Conservation (phyloP, 2,888 invertebrate species). For the Scaptomyza caliginosa region DNA sequence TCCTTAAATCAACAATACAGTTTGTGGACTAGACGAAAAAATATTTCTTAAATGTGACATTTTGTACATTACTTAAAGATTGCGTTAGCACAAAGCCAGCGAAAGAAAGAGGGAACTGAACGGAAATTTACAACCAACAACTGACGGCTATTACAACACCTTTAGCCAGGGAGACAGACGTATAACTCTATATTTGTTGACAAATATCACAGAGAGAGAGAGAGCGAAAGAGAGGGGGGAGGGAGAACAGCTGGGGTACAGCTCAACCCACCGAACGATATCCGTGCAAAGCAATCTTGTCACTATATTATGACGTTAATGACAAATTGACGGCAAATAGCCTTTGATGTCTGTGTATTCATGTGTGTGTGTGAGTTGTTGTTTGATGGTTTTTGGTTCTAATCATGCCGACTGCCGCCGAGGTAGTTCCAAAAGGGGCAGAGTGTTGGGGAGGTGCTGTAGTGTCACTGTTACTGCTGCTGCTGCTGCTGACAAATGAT, state of each 20-base stretch:
- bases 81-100: slow-evolving; percentile 17
- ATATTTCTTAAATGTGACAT: slow-evolving; percentile 65
- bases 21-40: slow-evolving; percentile 41
- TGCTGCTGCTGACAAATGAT: slow-evolving; percentile 71
- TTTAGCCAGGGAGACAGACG: slow-evolving; percentile 62
- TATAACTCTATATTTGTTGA: slow-evolving; percentile 72
- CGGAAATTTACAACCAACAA: slow-evolving; percentile 71
- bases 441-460: slow-evolving; percentile 1
- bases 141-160: slow-evolving; percentile 70
- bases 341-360: slow-evolving; percentile 77
- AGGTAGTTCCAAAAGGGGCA: slow-evolving; percentile 51
- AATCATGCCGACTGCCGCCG: slow-evolving; percentile 82
- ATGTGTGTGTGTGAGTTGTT: slow-evolving; percentile 34
- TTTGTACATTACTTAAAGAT: slow-evolving; percentile 50
- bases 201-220: slow-evolving; percentile 47
- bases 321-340: slow-evolving; percentile 83
- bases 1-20: slow-evolving; percentile 57
- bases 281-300: slow-evolving; percentile 81
- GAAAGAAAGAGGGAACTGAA: slow-evolving; percentile 28
- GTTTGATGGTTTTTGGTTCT: slow-evolving; percentile 82
- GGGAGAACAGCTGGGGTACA: not conserved
- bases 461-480: slow-evolving; percentile 17
- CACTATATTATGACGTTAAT: slow-evolving; percentile 82
- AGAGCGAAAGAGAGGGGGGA: not conserved
- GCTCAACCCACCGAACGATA: slow-evolving; percentile 42